Evolutionary conservation across 1,140 invertebrate genomes (phyloP), one percentile per base, ranked within the genome.

Genomic region (Drosophila pectinifera): DNA sequence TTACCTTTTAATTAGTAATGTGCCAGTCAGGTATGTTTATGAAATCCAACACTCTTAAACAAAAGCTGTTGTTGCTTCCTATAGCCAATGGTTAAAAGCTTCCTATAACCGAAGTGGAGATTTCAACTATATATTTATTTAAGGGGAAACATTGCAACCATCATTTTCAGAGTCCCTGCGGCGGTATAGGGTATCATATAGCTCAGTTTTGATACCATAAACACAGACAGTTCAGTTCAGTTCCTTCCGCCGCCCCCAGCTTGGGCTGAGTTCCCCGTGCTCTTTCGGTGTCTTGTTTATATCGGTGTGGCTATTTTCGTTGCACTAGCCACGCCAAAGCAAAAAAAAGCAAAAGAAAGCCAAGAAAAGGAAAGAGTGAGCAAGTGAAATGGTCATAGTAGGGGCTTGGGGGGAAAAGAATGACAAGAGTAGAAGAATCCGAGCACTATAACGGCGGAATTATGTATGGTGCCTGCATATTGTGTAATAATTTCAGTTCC

Each of bases 401-500:
- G 61, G 34, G 14, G 34, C 61, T 24, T 34, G 38, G 53, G 31
- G 18, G 53, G 3, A 43, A 59, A 42, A 34, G 55, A 64, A 42
- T 24, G 14, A 26, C 31, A n/a, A 64, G 34, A 41, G 20, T 39
- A 22, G 10, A 41, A 24, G 34, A 55, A 55, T 55, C 5, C 14
- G 28, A 53, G 49, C 22, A 48, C 59, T 53, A 24, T 26, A 28
- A 64, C 31, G 53, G 53, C 61, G 31, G 54, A 57, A 75, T 76
- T 65, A 75, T 75, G 72, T 75, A 64, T 43, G 14, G 34, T 34
- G 64, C 63, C 55, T 59, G 72, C 70, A 80, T 80, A 80, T 80
- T 80, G 78, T 80, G 78, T 80, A 80, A 80, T 80, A 80, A 77
- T 80, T 77, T 64, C 41, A 24, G 59, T 59, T 63, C 57, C 56